Conservation (phyloP, 2,888 invertebrate species). For the Cordilura impudica region DNA sequence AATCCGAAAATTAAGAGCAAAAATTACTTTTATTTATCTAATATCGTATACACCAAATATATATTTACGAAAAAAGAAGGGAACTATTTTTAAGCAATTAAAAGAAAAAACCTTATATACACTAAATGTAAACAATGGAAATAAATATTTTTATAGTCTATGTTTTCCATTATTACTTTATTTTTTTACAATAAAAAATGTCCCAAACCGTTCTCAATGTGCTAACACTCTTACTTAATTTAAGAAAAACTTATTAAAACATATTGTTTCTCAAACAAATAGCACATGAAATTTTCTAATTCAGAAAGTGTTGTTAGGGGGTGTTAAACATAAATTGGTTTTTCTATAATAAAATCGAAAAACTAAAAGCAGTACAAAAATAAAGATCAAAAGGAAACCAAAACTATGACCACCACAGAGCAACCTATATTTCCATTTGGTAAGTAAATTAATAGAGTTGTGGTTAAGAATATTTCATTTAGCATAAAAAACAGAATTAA, state of each 20-base stretch:
- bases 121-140: too few relatives aligned
- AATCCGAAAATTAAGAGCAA: too few relatives aligned
- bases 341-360: conserved; percentile 11
- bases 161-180: too few relatives aligned
- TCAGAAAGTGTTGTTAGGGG: conserved; percentile 23
- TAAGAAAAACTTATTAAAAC: not conserved
- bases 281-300: conserved; percentile 43
- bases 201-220: too few relatives aligned
- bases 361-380: not conserved
- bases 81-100: too few relatives aligned
- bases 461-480: conserved; percentile 41
- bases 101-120: too few relatives aligned
- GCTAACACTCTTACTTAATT: too few relatives aligned
- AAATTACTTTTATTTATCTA: too few relatives aligned
- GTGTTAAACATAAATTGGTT: conserved; percentile 23
- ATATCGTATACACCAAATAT: too few relatives aligned
- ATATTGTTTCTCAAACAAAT: not conserved
- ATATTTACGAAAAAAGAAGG: too few relatives aligned
- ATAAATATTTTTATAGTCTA: too few relatives aligned
- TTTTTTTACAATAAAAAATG: too few relatives aligned
- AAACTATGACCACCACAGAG: conserved; percentile 17
- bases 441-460: conserved; percentile 44
- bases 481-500: not conserved
- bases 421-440: conserved; percentile 41
- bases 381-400: not conserved